A percentile compares a stretch with the other conserved stretches of the same genome.
phyloP scores from a whole-genome alignment of 2,888 invertebrate species.

The Trichogramma evanescens region DNA sequence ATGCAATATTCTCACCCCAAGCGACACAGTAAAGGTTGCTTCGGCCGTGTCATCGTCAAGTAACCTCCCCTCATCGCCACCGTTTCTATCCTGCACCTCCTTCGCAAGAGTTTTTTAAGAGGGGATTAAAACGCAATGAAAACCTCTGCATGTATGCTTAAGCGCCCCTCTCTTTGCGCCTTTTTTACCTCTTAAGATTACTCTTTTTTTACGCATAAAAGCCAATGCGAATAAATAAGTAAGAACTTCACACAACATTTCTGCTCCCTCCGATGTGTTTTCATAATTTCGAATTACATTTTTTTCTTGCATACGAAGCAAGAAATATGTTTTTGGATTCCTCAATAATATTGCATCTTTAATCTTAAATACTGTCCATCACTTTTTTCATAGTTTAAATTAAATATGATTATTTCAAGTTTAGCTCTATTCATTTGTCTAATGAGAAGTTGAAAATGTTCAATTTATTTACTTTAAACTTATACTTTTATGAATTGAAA shows the following conservation, averaged over 20 bases:
- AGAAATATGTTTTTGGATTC: too few relatives aligned
- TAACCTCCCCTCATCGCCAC: conserved; percentile 32
- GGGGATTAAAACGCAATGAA: conserved; percentile 47
- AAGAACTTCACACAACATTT: conserved; percentile 10
- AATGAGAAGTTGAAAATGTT: too few relatives aligned
- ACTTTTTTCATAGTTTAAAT: too few relatives aligned
- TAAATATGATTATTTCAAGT: too few relatives aligned
- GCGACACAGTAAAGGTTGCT: conserved; percentile 33
- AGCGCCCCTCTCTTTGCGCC: conserved; percentile 5
- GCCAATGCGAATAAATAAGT: conserved; percentile 21
- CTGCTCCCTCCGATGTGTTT: neutral
- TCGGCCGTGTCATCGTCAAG: conserved; percentile 38
- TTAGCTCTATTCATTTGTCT: too few relatives aligned
- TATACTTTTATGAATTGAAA: too few relatives aligned
- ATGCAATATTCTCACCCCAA: conserved; percentile 48
- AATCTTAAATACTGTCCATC: too few relatives aligned
- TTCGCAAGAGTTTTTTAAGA: conserved; percentile 19
- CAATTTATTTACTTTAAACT: too few relatives aligned
- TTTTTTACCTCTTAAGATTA: too few relatives aligned
- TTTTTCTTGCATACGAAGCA: too few relatives aligned
- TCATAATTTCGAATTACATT: too few relatives aligned
- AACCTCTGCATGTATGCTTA: conserved; percentile 29
- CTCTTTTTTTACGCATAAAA: neutral
- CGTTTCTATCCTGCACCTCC: conserved; percentile 14
- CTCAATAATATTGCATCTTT: too few relatives aligned